These are phyloP conservation scores for Hermaeophaga mercurialis DNA, from an alignment of 2,888 invertebrate species.

Conservation along the genomic window DNA sequence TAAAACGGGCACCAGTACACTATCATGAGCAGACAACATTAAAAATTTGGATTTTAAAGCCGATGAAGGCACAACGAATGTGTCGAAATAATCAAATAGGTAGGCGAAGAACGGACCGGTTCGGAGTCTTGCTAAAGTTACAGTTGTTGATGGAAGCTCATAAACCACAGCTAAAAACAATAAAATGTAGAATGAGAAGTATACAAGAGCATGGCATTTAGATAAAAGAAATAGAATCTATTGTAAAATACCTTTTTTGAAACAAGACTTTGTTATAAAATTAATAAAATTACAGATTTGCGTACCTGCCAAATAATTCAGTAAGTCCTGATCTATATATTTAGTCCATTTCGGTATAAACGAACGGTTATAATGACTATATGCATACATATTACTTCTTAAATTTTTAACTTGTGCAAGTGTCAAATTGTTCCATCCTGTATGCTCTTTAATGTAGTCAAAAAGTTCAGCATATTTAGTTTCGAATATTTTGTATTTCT, in stretches of 20 bases:
- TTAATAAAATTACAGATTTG: no score
- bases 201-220: no score
- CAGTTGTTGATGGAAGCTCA: conserved; percentile 30
- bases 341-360: conserved; percentile 20
- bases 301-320: conserved; percentile 65
- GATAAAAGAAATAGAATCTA: no score
- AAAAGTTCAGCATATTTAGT: conserved; percentile 66
- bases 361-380: conserved; percentile 68
- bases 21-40: conserved; percentile 78
- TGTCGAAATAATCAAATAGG: conserved; percentile 65
- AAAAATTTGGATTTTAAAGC: conserved; percentile 58
- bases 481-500: conserved; percentile 60
- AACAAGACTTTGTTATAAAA: no score
- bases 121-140: conserved; percentile 60
- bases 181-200: no score
- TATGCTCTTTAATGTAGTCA: conserved; percentile 65
- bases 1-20: conserved; percentile 71
- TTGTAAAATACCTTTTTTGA: no score
- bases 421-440: conserved; percentile 57
- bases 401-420: conserved; percentile 2
- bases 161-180: conserved; percentile 12
- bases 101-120: conserved; percentile 68
- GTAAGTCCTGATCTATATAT: conserved; percentile 31
- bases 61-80: conserved; percentile 28
- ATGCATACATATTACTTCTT: conserved; percentile 63